These are phyloP conservation scores for Asobara japonica DNA, from an alignment of 1,140 invertebrate species.

Conservation along the genomic window DNA sequence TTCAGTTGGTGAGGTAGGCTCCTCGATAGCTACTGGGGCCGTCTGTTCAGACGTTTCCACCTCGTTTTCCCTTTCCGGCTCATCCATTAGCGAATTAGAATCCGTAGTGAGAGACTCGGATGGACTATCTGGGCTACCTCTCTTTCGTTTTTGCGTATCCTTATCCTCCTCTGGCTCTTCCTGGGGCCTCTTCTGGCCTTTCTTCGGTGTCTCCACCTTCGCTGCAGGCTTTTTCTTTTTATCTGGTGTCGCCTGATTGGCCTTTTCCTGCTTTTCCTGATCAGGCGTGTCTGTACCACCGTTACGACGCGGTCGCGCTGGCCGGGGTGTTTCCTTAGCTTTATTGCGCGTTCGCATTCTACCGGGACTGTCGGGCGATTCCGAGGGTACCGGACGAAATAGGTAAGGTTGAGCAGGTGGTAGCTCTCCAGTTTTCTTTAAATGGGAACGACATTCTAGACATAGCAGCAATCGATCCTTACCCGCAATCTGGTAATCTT, in stretches of 20 bases:
- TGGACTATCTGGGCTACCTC: conserved; percentile 76
- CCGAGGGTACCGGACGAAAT: conserved; percentile 78
- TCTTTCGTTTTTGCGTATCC: conserved; percentile 78
- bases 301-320: conserved; percentile 69
- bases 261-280: conserved; percentile 69
- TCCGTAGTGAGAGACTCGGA: conserved; percentile 84
- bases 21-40: conserved; percentile 31
- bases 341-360: conserved; percentile 90
- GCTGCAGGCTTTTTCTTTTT: conserved; percentile 70
- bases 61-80: conserved; percentile 70
- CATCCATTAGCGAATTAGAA: conserved; percentile 81
- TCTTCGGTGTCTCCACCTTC: conserved; percentile 75
- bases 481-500: conserved; percentile 76
- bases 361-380: conserved; percentile 83
- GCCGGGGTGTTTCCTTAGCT: conserved; percentile 78
- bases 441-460: conserved; percentile 82
- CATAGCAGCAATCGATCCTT: conserved; percentile 83
- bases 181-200: conserved; percentile 77
- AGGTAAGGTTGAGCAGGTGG: conserved; percentile 75
- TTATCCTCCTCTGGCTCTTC: conserved; percentile 73
- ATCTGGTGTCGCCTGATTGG: conserved; percentile 55
- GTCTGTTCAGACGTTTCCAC: conserved; percentile 65
- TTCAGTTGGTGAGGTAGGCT: conserved; percentile 45
- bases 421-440: conserved; percentile 86
- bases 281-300: conserved; percentile 81